Base-by-base conservation (phyloP, 2,797 vertebrate species). In the Apogon talboti region DNA sequence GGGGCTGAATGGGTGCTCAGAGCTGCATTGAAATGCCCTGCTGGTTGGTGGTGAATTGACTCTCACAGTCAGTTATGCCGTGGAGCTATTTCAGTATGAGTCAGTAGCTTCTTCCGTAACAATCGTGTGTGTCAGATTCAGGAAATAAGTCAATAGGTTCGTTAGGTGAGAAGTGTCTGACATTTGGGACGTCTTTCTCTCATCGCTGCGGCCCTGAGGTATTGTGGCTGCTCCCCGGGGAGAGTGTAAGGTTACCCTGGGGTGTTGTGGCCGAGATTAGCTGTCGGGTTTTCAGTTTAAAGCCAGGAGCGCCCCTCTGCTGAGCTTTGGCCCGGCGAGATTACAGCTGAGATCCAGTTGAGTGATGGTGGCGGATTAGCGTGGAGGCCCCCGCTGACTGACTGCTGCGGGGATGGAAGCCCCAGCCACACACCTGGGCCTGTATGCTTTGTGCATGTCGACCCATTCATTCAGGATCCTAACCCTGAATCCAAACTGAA, bases 311-410 rank as follows among this genome's bases (percentile, higher is more conserved):
- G 14, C 47, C 67, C 51, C 48, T 71, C 56, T 64, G 66, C 63
- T 69, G 71, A 71, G 76, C 52, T 68, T 70, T 65, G 66, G 78
- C 72, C 76, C 45, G 48, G 69, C 12, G 18, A 86, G 86, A 89
- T 92, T 91, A 89, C 60, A 67, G 66, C 53, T 74, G 73, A 88
- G 71, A 86, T 85, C 67, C 59, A 82, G 83, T 82, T 91, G 90
- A 91, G 87, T 90, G 91, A 92, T 50, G 66, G 78, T 9, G 35
- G 62, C 69, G 86, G 89, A 90, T 92, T 92, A 89, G 59, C 47
- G 2, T 55, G 56, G 70, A 85, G 79, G 57, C 67, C 74, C 74
- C 67, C 40, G 85, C 77, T 87, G 87, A 89, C 74, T 79, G 89
- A 88, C 79, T 73, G 85, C 81, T 55, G 43, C 77, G 33, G 64